Base-by-base conservation (phyloP, 2,888 invertebrate species). In the Steinernema scapterisci region DNA sequence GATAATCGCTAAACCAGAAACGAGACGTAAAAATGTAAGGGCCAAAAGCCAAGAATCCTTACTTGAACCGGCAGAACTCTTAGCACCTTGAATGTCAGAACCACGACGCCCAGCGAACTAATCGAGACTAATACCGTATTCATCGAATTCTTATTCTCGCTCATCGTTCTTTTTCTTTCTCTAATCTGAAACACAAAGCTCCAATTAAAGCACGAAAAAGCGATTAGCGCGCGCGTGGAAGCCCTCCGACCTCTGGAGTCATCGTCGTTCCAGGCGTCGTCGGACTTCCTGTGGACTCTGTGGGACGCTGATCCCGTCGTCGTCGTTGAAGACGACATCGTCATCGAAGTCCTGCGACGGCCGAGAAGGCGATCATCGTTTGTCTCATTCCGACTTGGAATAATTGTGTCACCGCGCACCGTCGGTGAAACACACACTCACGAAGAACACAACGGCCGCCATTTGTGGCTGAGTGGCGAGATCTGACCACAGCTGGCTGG, bases 361-460 rank as follows among this genome's bases (percentile, higher is more conserved):
- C 23, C 54, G 54, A 54, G 63, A 63, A 31, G 7, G 31, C 63
- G 63, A 27, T 63, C 31, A 63, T 63, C 63, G 63, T 16, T 31
- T 27, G 31, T 63, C 63, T 31, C 27, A 63, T 31, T 25, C n/a
- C 63, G 63, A 63, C 63, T 63, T 63, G 25, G 31, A 63, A 63
- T 63, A 63, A 63, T 63, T 63, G 63, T 63, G 63, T 63, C 63
- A 63, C 31, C 63, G 63, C 63, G 63, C 63, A 31, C 63, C 31
- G 27, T 5, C 63, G 31, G 25, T 25, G 63, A 63, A 63, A 63
- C 63, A 63, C 27, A 63, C 27, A 38, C 38, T 38, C 16, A 38
- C 31, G 63, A 27, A 54, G 23, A 54, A 54, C 23, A 38, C 38
- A 38, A 38, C 38, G 38, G 38, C 38, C 38, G 38, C 38, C 38